Evolutionary conservation across 2,888 invertebrate genomes (phyloP).

Genomic region (Drosophila hamatofila): DNA sequence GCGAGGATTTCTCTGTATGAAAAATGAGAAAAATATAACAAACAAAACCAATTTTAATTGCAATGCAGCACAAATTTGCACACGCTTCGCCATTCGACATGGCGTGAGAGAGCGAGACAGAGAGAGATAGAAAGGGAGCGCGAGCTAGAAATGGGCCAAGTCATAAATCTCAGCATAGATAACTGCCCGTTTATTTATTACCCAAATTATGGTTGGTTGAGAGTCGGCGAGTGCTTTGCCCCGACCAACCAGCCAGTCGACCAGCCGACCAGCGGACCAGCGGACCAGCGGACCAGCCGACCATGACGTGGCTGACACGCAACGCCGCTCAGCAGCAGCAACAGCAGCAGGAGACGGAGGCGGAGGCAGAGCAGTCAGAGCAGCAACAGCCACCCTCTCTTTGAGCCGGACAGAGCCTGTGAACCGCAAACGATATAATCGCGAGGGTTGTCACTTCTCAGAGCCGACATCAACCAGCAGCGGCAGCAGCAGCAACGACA

Average conservation of each 20-base stretch:
- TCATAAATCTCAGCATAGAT: conserved; percentile 77
- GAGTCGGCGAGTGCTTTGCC: conserved; percentile 18
- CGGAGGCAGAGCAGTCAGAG: not conserved
- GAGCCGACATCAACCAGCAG: conserved; percentile 14
- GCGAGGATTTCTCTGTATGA: conserved; percentile 82
- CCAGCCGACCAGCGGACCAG: conserved; percentile 32
- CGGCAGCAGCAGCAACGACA: conserved; percentile 20
- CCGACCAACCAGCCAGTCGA: conserved; percentile 6
- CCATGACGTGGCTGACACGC: conserved; percentile 63
- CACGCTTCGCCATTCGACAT: conserved; percentile 70
- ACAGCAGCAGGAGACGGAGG: not conserved
- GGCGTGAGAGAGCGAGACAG: conserved; percentile 17
- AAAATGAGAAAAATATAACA: conserved; percentile 32
- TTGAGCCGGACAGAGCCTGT: conserved; percentile 59
- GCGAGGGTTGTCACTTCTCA: conserved; percentile 77
- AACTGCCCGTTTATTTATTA: conserved; percentile 80
- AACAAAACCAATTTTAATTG: conserved; percentile 66
- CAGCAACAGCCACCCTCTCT: conserved; percentile 33
- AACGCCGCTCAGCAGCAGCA: conserved; percentile 56
- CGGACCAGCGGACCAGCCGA: conserved; percentile 31
- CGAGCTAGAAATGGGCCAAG: conserved; percentile 38
- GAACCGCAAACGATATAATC: conserved; percentile 81
- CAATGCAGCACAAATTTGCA: conserved; percentile 72
- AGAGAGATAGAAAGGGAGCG: not conserved
- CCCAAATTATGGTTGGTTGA: conserved; percentile 69